Conservation (phyloP, 2,113 vertebrate species). For the Scalopus aquaticus region DNA sequence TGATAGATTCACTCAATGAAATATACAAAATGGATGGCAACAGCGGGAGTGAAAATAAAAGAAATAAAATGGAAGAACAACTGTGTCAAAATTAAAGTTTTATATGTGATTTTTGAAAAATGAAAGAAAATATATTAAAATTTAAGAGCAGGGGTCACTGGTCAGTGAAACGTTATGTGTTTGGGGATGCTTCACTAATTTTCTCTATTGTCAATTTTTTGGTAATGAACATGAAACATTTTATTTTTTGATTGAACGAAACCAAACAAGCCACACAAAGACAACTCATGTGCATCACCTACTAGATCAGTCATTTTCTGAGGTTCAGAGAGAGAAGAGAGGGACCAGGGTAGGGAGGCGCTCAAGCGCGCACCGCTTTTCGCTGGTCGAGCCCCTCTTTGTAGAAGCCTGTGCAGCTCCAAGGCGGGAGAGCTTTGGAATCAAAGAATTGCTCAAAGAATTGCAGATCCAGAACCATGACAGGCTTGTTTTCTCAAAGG, state of each 20-base stretch:
- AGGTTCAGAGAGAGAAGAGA: background rate
- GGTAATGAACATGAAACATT: background rate
- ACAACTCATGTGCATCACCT: background rate
- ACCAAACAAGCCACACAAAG: background rate
- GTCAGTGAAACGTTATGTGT: background rate
- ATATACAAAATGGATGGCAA: background rate
- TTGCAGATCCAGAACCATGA: conserved; percentile 53
- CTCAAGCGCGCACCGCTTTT: background rate
- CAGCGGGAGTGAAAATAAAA: background rate
- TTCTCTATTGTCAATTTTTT: background rate
- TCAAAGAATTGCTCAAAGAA: conserved; percentile 66
- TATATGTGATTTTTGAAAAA: background rate
- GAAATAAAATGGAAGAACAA: background rate
- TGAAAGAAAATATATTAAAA: background rate
- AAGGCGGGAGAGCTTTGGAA: background rate
- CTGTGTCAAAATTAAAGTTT: conserved; percentile 25
- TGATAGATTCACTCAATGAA: background rate
- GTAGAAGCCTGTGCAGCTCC: background rate
- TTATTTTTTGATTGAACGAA: background rate
- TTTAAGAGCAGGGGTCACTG: background rate
- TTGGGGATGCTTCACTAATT: background rate
- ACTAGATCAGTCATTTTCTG: background rate
- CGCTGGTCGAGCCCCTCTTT: background rate
- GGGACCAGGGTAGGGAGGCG: background rate
- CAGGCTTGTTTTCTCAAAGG: conserved; percentile 48